phyloP scores from a whole-genome alignment of 2,888 invertebrate species.

The Meloe dianella region DNA sequence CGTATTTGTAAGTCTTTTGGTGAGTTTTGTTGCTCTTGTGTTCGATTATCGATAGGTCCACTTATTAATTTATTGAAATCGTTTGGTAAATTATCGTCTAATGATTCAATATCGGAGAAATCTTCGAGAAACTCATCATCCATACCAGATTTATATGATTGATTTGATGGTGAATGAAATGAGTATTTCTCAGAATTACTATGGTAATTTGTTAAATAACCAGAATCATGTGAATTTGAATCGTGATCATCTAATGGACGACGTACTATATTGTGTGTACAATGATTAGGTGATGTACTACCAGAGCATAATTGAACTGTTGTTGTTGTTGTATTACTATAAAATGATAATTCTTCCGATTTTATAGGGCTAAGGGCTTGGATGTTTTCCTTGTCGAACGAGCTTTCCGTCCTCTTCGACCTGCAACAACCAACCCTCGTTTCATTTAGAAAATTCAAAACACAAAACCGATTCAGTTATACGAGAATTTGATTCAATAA shows the following conservation, averaged over 20 bases:
- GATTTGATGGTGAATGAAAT: constrained; percentile 49
- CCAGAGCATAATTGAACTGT: constrained; percentile 41
- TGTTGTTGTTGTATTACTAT: constrained; percentile 48
- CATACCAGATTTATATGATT: constrained; percentile 61
- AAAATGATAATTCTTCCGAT: constrained; percentile 54
- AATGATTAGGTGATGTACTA: constrained; percentile 44
- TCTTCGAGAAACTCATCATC: constrained; percentile 73
- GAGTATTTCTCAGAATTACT: constrained; percentile 48
- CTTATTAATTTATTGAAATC: constrained; percentile 67
- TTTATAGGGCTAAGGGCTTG: constrained; percentile 48
- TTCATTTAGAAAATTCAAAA: neutral
- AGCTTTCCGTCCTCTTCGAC: constrained; percentile 28
- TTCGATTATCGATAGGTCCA: constrained; percentile 59
- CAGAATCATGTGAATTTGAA: constrained; percentile 67
- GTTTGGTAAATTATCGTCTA: constrained; percentile 63
- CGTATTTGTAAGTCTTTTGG: constrained; percentile 53
- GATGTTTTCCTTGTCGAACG: constrained; percentile 52
- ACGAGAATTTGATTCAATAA: constrained; percentile 4
- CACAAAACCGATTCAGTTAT: neutral
- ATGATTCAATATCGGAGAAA: constrained; percentile 65
- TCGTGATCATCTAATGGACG: constrained; percentile 64
- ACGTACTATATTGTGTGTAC: constrained; percentile 46
- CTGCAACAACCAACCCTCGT: constrained; percentile 4
- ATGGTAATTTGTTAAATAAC: constrained; percentile 60
- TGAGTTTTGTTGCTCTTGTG: constrained; percentile 53